Base-by-base conservation (phyloP, 2,797 vertebrate species). In the Aplochiton taeniatus region DNA sequence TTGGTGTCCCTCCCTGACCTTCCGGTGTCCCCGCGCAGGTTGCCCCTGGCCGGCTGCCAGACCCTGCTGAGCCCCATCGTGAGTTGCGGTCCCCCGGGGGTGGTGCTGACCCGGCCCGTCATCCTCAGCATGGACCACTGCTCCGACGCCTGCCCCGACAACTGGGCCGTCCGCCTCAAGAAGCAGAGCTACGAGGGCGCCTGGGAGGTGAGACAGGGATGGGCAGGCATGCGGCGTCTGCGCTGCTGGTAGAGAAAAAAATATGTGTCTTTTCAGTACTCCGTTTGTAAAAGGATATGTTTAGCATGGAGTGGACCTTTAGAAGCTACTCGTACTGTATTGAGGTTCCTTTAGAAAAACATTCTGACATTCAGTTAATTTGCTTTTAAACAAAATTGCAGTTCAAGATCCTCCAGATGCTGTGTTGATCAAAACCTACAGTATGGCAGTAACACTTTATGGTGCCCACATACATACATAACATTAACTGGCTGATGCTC, bases 51-150 rank as follows among this genome's bases (percentile, higher is more conserved):
- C 0, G 97, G 97, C 82, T 96, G 96, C 88, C 97, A 99, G 92
- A 98, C 98, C 0, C 91, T 99, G 78, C 92, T 99, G 87, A 97
- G 96, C 85, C 96, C 98, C 61, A 93, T 99, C 4, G 94, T 99
- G 89, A 98, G 96, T 92, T 99, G 96, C 0, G 97, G 98, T 19
- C 97, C 98, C 41, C 97, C 96, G 0, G 97, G 97, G 42, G 98
- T 99, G 80, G 91, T 98, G 76, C 94, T 99, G 79, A 98, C 96
- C 51, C 92, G 96, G 41, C 96, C 98, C 0, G 96, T 96, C 87
- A 97, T 99, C 90, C 93, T 99, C 69, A 92, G 94, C 81, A 95
- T 99, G 96, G 95, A 96, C 83, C 98, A 99, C 88, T 99, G 96
- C 48, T 96, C 94, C 63, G 98, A 99, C 82, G 95, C 95, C 74